A percentile compares a stretch with the other conserved stretches of the same genome.
These are phyloP conservation scores for Adelphocoris suturalis DNA, from an alignment of 2,888 invertebrate species.

Conservation along the genomic window DNA sequence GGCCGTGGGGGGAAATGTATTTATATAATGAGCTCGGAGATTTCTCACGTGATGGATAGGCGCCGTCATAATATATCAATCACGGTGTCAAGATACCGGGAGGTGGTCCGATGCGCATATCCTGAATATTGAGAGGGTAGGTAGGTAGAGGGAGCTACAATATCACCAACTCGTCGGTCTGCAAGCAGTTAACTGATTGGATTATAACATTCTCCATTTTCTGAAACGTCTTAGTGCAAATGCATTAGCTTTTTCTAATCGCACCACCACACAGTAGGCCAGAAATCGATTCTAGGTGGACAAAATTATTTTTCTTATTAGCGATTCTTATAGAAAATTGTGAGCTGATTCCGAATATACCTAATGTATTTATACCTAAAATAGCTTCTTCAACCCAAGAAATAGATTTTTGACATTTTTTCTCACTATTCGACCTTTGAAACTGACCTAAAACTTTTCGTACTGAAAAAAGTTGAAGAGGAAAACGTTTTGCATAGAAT, in stretches of 20 bases:
- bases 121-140: constrained; percentile 46
- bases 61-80: constrained; percentile 55
- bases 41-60: constrained; percentile 47
- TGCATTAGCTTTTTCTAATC: neutral
- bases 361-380: too few relatives aligned
- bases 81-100: constrained; percentile 42
- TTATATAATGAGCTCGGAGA: constrained; percentile 54
- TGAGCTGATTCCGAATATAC: too few relatives aligned
- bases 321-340: too few relatives aligned
- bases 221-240: neutral
- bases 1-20: neutral
- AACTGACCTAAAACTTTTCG: too few relatives aligned
- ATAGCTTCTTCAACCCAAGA: too few relatives aligned
- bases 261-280: too few relatives aligned
- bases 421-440: too few relatives aligned
- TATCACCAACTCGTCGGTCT: neutral
- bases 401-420: too few relatives aligned
- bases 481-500: too few relatives aligned
- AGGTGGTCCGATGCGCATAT: constrained; percentile 3
- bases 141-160: neutral
- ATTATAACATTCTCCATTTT: neutral
- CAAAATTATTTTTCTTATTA: too few relatives aligned
- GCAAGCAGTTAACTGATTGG: neutral
- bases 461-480: too few relatives aligned
- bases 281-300: too few relatives aligned